These are phyloP conservation scores for Pangasius sanitwongsei DNA, from an alignment of 2,797 vertebrate species.

Conservation along the genomic window DNA sequence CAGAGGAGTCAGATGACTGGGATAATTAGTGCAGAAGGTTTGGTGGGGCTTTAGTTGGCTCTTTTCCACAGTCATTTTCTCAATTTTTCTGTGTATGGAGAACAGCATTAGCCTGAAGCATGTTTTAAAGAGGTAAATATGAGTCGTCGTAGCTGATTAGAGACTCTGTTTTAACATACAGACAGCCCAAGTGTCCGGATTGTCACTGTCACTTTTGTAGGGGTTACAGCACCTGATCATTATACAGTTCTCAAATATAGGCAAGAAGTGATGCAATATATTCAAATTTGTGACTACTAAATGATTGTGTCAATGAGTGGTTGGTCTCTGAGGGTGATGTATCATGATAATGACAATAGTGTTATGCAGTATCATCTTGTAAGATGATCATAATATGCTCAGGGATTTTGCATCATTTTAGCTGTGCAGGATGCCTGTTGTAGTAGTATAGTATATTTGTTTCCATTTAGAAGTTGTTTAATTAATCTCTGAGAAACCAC, in stretches of 20 bases:
- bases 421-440: neutral
- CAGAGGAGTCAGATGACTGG: neutral
- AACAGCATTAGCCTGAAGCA: neutral
- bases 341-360: neutral
- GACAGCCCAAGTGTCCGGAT: neutral
- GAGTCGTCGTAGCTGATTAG: slow-evolving; percentile 14
- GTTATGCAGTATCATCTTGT: neutral
- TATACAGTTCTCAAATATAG: neutral
- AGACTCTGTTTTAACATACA: slow-evolving; percentile 20
- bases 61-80: neutral
- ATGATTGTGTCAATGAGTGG: neutral
- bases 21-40: slow-evolving; percentile 32
- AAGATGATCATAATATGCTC: neutral
- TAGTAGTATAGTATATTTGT: neutral
- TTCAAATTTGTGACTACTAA: neutral
- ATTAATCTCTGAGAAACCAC: neutral
- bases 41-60: neutral
- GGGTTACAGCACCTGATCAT: slow-evolving; percentile 5
- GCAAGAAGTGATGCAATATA: neutral
- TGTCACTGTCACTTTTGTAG: slow-evolving; percentile 17
- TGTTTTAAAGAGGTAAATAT: slow-evolving; percentile 24
- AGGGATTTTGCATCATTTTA: neutral
- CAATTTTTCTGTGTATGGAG: neutral
- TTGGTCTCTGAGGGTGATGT: neutral
- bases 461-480: neutral